Conservation (phyloP, 2,888 invertebrate genomes). For the Meganola albula region DNA sequence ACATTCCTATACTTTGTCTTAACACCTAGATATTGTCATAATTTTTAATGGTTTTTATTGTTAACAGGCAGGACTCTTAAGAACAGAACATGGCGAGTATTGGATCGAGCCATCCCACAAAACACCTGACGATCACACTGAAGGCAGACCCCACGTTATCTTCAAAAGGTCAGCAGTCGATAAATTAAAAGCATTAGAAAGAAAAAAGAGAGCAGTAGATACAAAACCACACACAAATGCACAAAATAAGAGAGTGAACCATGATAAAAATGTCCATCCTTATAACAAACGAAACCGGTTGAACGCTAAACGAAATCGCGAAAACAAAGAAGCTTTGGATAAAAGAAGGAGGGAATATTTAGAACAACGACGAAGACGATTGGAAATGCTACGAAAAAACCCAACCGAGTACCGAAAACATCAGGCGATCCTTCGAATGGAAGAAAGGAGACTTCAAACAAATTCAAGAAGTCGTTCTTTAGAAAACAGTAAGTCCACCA, state of each 20-base stretch:
- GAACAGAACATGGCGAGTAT: conserved; percentile 81
- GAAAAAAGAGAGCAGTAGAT: conserved; percentile 51
- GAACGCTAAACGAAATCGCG: conserved; percentile 69
- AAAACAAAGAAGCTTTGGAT: conserved; percentile 80
- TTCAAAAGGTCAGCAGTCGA: conserved; percentile 82
- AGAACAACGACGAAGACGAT: conserved; percentile 50
- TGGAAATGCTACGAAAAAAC: conserved; percentile 58
- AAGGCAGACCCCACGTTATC: conserved; percentile 80
- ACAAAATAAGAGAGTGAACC: conserved; percentile 63
- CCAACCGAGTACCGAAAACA: conserved; percentile 61
- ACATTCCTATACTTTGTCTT: conserved; percentile 11
- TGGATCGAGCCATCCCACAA: conserved; percentile 84
- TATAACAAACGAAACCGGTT: conserved; percentile 46
- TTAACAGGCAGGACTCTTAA: conserved; percentile 81
- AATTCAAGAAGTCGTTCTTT: conserved; percentile 47
- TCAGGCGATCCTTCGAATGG: conserved; percentile 49
- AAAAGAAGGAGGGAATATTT: conserved; percentile 53
- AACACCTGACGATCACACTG: conserved; percentile 47
- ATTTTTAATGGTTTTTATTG: conserved; percentile 21
- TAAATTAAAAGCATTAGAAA: conserved; percentile 58
- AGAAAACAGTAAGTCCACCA: conserved; percentile 49
- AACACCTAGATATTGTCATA: conserved; percentile 4
- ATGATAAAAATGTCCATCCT: conserved; percentile 64
- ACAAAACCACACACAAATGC: conserved; percentile 27
- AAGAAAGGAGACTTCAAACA: conserved; percentile 46